Percentiles rank a stretch among this genome's conserved stretches.
phyloP scores from a whole-genome alignment of 1,140 invertebrate species.

The Sinonovacula constricta region DNA sequence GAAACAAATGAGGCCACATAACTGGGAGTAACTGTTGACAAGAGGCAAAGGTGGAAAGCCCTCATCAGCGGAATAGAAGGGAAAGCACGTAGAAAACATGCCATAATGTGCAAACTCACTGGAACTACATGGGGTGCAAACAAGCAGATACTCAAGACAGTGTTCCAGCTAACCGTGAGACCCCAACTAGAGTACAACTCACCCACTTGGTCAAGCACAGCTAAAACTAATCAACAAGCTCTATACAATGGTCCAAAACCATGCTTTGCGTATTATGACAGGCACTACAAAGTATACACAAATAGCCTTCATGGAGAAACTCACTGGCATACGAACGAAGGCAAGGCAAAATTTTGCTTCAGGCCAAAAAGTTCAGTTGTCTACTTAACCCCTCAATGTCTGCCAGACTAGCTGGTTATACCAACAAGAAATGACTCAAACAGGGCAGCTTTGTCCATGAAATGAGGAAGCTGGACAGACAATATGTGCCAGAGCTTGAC shows the following conservation, averaged over 20 bases:
- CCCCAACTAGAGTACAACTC: background rate
- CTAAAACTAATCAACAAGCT: background rate
- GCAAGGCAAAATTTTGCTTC: background rate
- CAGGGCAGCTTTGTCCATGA: background rate
- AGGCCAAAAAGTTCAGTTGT: too few relatives aligned
- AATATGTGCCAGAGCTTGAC: background rate
- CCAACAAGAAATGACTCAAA: background rate
- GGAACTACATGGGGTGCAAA: slow-evolving; percentile 22
- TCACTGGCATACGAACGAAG: background rate
- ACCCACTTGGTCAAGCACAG: background rate
- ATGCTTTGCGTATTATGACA: background rate
- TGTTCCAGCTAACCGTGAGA: background rate
- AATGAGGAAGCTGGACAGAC: background rate
- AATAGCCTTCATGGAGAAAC: background rate
- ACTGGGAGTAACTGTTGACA: slow-evolving; percentile 44
- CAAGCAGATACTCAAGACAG: background rate
- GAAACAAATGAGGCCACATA: slow-evolving; percentile 30
- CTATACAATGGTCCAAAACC: background rate
- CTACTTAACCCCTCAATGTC: too few relatives aligned
- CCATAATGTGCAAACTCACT: slow-evolving; percentile 23
- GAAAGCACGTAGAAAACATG: slow-evolving; percentile 20
- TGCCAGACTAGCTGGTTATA: too few relatives aligned
- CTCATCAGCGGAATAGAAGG: slow-evolving; percentile 10
- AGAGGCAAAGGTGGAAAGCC: slow-evolving; percentile 24
- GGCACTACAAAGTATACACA: background rate